Percentiles rank a stretch among this genome's conserved stretches.
These are phyloP conservation scores for Herminia tarsipennalis DNA, from an alignment of 2,888 invertebrate species.

Conservation along the genomic window DNA sequence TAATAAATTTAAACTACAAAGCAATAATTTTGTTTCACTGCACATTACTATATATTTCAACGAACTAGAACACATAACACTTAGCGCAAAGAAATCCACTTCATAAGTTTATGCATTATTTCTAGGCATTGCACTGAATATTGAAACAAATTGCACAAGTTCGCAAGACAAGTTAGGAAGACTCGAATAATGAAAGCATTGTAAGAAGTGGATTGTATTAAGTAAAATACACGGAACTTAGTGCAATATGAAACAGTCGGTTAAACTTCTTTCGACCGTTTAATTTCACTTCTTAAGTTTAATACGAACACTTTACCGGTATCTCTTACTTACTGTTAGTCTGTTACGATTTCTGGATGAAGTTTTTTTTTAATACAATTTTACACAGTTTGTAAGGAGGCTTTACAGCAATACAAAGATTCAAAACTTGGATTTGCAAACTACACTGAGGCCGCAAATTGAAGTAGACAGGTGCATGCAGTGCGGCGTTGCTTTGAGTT, in stretches of 20 bases:
- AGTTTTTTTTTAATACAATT: not conserved
- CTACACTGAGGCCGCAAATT: too few species aligned
- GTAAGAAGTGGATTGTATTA: slow-evolving; percentile 59
- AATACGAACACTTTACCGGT: slow-evolving; percentile 15
- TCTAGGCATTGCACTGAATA: slow-evolving; percentile 65
- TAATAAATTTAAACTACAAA: slow-evolving; percentile 16
- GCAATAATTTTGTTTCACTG: slow-evolving; percentile 14
- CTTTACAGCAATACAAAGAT: too few species aligned
- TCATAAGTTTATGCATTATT: slow-evolving; percentile 62
- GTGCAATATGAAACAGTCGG: slow-evolving; percentile 37
- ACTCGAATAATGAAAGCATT: slow-evolving; percentile 71
- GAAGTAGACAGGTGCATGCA: too few species aligned
- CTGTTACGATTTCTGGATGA: slow-evolving; percentile 6
- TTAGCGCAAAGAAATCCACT: slow-evolving; percentile 52
- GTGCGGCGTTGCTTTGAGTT: too few species aligned
- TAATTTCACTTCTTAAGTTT: slow-evolving; percentile 46
- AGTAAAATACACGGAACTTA: slow-evolving; percentile 62
- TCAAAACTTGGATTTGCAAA: too few species aligned
- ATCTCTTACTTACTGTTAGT: slow-evolving; percentile 7
- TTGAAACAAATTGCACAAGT: slow-evolving; percentile 75
- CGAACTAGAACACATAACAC: slow-evolving; percentile 18
- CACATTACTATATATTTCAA: slow-evolving; percentile 10
- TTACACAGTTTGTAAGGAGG: not conserved
- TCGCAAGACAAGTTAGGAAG: slow-evolving; percentile 62
- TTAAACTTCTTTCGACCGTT: slow-evolving; percentile 45